phyloP scores from a whole-genome alignment of 2,888 invertebrate genomes.

The Phyto melanocephala region DNA sequence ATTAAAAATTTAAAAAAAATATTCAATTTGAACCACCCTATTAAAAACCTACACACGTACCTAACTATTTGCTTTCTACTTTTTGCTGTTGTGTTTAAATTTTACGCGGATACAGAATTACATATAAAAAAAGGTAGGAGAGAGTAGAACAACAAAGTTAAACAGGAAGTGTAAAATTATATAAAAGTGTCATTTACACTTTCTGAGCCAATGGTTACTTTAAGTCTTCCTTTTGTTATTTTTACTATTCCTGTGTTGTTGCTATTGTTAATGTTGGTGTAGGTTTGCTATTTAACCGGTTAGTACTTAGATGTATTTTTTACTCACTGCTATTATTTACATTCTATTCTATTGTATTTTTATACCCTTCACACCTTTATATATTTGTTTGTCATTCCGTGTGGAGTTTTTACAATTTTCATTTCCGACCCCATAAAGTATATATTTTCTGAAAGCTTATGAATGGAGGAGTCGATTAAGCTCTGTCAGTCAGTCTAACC shows the following conservation, averaged over 20 bases:
- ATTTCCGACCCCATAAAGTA: too few species aligned
- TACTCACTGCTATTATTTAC: not conserved
- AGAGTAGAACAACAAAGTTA: slow-evolving; percentile 32
- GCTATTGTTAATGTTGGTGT: slow-evolving; percentile 6
- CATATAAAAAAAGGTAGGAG: not conserved
- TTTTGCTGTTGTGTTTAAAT: not conserved
- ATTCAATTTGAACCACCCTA: not conserved
- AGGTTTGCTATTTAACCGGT: not conserved
- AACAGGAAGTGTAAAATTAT: slow-evolving; percentile 62
- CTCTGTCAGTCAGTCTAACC: too few species aligned
- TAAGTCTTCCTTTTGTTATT: slow-evolving; percentile 47
- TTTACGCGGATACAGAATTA: slow-evolving; percentile 34
- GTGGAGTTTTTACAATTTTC: too few species aligned
- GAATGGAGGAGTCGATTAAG: too few species aligned
- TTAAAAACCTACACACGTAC: not conserved
- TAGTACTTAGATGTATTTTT: not conserved
- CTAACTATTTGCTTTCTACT: not conserved
- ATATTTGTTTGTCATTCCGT: too few species aligned
- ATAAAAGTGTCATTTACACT: slow-evolving; percentile 64
- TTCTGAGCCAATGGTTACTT: slow-evolving; percentile 56
- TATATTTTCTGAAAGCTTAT: too few species aligned
- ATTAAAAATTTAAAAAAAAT: too few species aligned
- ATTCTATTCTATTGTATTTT: not conserved
- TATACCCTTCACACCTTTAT: not conserved
- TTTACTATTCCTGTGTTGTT: slow-evolving; percentile 40